Evolutionary conservation across 2,888 invertebrate genomes (phyloP), one percentile per base, ranked within the genome.

Genomic region (Meloe dianella): DNA sequence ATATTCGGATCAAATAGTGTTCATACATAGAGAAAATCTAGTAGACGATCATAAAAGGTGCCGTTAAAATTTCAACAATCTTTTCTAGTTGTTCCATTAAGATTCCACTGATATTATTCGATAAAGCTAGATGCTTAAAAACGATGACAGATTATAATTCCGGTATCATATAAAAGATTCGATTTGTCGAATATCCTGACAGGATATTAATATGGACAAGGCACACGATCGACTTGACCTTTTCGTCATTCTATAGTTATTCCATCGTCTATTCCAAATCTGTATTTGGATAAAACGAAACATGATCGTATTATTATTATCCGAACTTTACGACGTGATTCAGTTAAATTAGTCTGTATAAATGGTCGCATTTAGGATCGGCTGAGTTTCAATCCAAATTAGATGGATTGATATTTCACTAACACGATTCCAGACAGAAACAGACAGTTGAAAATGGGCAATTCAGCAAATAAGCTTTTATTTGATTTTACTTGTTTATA

Each of bases 121-220:
- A 17, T 38, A 56, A n/a, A 27, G 24, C 22, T 32, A 30, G 10
- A 17, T 20, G 57, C 38, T 7, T 59, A 35, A 32, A 63, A 56
- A 63, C 17, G n/a, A n/a, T 60, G 29, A 60, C 57, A 60, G 30
- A 63, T 32, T 60, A 17, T 65, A 65, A 65, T 65, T 22, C 56
- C 57, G 32, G 27, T 61, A 41, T 58, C 58, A 61, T 47, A 20
- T 51, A 57, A n/a, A 29, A 9, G 35, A 29, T 38, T 41, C 51
- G 57, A 61, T 58, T 65, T 57, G 57, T 65, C 65, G 57, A 65
- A 65, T 65, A 65, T 61, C 57, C 58, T 61, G 30, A 20, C 41
- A 65, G 65, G 65, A 65, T 61, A 61, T 65, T 57, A 61, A 61
- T 58, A 65, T n/a, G 20, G 20, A 47, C 61, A 65, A 57, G 30